phyloP scores from a whole-genome alignment of 2,888 invertebrate genomes.

The Noctua fimbriata region DNA sequence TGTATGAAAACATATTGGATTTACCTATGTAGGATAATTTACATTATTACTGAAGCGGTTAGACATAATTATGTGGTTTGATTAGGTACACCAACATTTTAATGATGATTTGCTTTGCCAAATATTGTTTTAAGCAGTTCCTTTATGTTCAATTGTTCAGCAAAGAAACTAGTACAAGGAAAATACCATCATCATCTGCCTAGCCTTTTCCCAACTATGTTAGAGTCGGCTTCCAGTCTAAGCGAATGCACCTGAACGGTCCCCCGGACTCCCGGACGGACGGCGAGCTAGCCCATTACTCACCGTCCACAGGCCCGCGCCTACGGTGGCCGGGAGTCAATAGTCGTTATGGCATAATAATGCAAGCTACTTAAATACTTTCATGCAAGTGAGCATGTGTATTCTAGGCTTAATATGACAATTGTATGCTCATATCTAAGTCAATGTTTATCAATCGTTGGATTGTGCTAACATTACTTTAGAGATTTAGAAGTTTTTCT shows the following conservation, averaged over 20 bases:
- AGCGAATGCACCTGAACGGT: too few species aligned
- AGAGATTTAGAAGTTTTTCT: slow-evolving; percentile 23
- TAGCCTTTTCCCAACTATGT: too few species aligned
- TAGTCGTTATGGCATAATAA: neutral
- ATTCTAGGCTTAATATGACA: slow-evolving; percentile 8
- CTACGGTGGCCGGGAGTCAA: neutral
- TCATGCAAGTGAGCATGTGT: neutral
- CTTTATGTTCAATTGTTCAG: neutral
- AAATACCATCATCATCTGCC: too few species aligned
- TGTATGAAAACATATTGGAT: slow-evolving; percentile 4
- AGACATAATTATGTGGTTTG: neutral
- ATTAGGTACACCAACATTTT: neutral
- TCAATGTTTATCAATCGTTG: slow-evolving; percentile 12
- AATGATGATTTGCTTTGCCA: neutral
- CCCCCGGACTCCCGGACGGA: too few species aligned
- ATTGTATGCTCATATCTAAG: slow-evolving; percentile 10
- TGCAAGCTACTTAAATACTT: neutral
- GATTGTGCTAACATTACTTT: slow-evolving; percentile 24
- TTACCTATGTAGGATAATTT: neutral
- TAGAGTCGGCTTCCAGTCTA: too few species aligned
- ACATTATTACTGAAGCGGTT: neutral
- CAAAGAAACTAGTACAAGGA: neutral
- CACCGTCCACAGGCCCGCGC: too few species aligned
- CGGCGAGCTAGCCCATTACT: too few species aligned
- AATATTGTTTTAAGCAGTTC: neutral